Conservation (phyloP, 2,113 vertebrate species). For the Notiomystis cincta region DNA sequence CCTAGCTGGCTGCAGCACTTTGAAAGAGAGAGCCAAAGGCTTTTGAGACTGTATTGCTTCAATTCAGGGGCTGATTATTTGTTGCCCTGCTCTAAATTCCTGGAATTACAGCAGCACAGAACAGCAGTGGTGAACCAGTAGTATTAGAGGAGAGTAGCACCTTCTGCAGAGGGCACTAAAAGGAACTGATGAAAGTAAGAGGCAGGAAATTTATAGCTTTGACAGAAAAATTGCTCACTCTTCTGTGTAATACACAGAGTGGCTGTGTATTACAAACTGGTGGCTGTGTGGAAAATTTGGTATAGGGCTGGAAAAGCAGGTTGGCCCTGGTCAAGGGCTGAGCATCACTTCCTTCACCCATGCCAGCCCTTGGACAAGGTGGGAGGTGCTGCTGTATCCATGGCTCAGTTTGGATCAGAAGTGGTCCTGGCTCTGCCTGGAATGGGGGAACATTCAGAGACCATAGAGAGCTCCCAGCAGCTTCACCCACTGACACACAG, state of each 20-base stretch:
- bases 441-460: background rate
- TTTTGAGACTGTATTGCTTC: background rate
- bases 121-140: background rate
- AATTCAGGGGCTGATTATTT: background rate
- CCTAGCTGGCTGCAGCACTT: background rate
- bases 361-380: background rate
- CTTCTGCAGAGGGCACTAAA: background rate
- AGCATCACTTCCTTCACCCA: background rate
- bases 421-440: background rate
- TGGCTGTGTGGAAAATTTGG: rapidly evolving
- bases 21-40: background rate
- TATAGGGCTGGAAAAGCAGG: background rate
- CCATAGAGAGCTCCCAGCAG: background rate
- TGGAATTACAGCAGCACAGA: background rate
- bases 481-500: rapidly evolving
- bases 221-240: background rate
- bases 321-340: background rate
- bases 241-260: background rate
- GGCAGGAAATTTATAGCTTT: background rate
- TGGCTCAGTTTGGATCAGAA: background rate
- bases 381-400: background rate
- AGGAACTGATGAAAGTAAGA: background rate
- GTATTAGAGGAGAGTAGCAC: background rate
- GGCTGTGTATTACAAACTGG: background rate
- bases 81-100: background rate